Percentiles rank a stretch among this genome's conserved stretches.
phyloP scores from a whole-genome alignment of 2,113 vertebrate species.

The Actenoides lindsayi region DNA sequence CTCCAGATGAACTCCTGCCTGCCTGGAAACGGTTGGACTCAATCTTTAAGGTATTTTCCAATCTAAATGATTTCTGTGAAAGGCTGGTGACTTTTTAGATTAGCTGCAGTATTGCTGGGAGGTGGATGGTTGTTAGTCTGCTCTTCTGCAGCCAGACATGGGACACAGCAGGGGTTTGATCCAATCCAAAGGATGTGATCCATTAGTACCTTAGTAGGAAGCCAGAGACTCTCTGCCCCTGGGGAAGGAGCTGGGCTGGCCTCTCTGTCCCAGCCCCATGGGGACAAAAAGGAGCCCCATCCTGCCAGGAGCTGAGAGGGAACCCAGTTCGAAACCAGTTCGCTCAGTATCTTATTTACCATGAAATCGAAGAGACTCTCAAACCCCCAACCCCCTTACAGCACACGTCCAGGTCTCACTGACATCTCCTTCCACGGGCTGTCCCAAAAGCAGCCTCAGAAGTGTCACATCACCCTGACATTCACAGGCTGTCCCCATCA shows the following conservation, averaged over 20 bases:
- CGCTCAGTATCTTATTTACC: too few relatives aligned
- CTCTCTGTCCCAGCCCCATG: not conserved
- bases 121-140: not conserved
- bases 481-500: not conserved
- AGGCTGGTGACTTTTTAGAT: not conserved
- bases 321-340: not conserved
- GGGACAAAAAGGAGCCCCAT: not conserved
- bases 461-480: not conserved
- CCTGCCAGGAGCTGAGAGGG: not conserved
- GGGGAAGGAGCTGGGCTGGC: not conserved
- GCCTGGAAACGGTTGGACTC: not conserved
- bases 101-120: not conserved
- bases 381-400: not conserved
- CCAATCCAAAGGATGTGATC: not conserved
- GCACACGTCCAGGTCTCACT: rapidly evolving
- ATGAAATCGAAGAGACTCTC: not conserved
- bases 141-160: not conserved
- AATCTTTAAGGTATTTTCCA: not conserved
- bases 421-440: rapidly evolving
- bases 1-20: not conserved
- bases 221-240: not conserved
- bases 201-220: not conserved
- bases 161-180: not conserved
- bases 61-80: not conserved
- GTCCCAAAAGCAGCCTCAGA: not conserved